Conservation (phyloP, 1,140 invertebrate species). For the Drosophila prosaltans region DNA sequence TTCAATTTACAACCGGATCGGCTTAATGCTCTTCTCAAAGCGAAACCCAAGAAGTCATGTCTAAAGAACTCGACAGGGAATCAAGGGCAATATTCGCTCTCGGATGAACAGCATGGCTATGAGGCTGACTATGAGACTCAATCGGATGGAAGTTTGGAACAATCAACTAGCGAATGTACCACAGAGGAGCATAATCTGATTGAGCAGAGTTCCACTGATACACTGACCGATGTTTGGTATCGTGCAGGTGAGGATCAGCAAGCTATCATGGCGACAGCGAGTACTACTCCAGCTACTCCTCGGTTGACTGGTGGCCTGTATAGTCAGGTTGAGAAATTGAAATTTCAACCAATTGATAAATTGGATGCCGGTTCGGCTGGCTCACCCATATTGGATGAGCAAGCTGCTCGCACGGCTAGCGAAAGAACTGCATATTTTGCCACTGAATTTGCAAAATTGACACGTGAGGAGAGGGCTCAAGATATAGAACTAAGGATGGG, state of each 20-base stretch:
- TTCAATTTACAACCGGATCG: slow-evolving; percentile 9
- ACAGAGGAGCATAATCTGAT: background rate
- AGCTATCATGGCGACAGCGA: background rate
- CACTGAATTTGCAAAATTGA: slow-evolving; percentile 5
- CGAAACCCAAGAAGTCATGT: slow-evolving; percentile 15
- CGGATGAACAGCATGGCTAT: background rate
- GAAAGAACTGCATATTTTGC: slow-evolving; percentile 7
- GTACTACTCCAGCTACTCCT: background rate
- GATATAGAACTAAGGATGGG: slow-evolving; percentile 22
- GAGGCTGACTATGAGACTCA: background rate
- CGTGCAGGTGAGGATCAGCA: too few relatives aligned
- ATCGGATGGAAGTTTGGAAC: background rate
- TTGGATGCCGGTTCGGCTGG: background rate
- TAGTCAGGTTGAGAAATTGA: background rate
- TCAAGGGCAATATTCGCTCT: background rate
- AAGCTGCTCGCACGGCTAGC: background rate
- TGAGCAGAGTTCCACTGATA: background rate
- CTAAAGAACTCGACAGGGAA: slow-evolving; percentile 7
- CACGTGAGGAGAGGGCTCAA: background rate
- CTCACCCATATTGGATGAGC: background rate
- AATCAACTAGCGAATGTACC: background rate
- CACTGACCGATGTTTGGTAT: slow-evolving; percentile 18
- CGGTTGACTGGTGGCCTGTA: slow-evolving; percentile 7
- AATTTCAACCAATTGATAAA: slow-evolving; percentile 20
- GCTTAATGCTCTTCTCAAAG: background rate